Percentiles rank a stretch among this genome's conserved stretches.
Conservation (phyloP, 2,888 invertebrate genomes). For the Rhogogaster chlorosoma region DNA sequence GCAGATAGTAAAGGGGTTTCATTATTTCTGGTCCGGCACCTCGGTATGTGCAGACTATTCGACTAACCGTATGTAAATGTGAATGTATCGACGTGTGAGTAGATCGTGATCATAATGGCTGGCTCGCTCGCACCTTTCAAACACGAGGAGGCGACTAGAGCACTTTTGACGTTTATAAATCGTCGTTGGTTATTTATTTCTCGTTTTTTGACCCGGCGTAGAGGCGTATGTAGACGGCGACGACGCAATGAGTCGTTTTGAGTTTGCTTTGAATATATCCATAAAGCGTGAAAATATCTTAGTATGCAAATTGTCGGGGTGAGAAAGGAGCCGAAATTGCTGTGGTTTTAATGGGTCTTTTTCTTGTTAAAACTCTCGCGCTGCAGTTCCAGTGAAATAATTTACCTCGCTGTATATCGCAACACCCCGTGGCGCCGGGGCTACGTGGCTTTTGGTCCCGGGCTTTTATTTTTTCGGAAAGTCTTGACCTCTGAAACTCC, state of each 20-base stretch:
- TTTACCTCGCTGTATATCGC: background rate
- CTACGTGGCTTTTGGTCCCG: background rate
- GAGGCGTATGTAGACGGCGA: background rate
- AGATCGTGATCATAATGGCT: constrained; percentile 24
- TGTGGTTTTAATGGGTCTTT: background rate
- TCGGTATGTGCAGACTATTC: constrained; percentile 62
- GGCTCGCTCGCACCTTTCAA: constrained; percentile 30
- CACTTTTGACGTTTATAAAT: constrained; percentile 28
- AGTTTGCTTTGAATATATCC: background rate
- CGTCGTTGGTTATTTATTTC: background rate
- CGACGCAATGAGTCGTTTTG: background rate
- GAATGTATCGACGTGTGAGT: constrained; percentile 8
- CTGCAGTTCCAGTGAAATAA: background rate
- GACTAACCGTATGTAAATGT: background rate
- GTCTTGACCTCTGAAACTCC: constrained; percentile 32
- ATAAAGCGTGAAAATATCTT: background rate
- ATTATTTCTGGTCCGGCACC: constrained; percentile 75
- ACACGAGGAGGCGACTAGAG: background rate
- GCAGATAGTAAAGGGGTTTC: constrained; percentile 72
- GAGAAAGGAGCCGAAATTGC: background rate
- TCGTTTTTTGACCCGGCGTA: background rate
- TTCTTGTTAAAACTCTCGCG: background rate
- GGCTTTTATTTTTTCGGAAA: constrained; percentile 17
- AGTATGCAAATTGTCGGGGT: background rate
- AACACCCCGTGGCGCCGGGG: constrained; percentile 14